Conservation (phyloP, 2,888 invertebrate species). For the Drosophila aldrichi region DNA sequence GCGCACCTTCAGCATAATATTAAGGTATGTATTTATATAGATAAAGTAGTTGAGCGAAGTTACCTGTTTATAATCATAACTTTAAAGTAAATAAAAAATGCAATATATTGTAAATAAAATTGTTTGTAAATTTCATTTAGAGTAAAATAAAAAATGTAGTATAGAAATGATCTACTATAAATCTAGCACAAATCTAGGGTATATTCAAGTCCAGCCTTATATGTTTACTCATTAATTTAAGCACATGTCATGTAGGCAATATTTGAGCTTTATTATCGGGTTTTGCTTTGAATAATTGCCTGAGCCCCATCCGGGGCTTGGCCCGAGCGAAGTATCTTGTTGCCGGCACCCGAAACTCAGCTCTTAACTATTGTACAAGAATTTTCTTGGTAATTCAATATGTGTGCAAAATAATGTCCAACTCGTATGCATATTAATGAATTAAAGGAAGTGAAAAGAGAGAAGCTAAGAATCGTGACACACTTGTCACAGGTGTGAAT, state of each 20-base stretch:
- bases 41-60: not conserved
- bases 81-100: too few species aligned
- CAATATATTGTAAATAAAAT: not conserved
- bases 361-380: not conserved
- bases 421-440: slow-evolving; percentile 37
- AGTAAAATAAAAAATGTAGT: not conserved
- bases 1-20: not conserved
- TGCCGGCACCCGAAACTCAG: not conserved
- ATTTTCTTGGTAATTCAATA: slow-evolving; percentile 20
- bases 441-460: not conserved
- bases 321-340: slow-evolving; percentile 21
- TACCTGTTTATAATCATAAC: not conserved
- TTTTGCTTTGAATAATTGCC: slow-evolving; percentile 17
- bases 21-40: not conserved
- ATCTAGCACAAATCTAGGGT: slow-evolving; percentile 9
- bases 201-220: not conserved
- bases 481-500: slow-evolving; percentile 60
- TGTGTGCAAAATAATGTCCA: not conserved
- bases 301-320: slow-evolving; percentile 36
- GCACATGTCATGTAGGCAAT: slow-evolving; percentile 26
- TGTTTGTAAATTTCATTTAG: not conserved
- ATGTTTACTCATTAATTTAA: not conserved
- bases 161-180: not conserved
- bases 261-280: slow-evolving; percentile 19
- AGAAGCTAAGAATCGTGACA: slow-evolving; percentile 39